phyloP scores from a whole-genome alignment of 64 coral and sea anemone genomes.

The Pachyseris speciosa region DNA sequence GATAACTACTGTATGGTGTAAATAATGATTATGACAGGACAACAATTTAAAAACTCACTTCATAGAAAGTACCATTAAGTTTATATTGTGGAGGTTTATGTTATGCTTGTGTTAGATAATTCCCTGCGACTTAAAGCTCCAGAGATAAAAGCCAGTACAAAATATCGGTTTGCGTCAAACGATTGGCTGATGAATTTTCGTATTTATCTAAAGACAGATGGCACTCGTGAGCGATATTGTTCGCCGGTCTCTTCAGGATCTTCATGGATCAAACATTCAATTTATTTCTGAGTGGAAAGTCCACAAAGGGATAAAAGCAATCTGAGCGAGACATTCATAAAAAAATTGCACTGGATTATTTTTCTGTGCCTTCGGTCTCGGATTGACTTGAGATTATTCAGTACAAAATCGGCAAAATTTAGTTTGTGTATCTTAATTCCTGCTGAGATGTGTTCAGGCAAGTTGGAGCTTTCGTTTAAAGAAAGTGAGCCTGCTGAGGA shows the following conservation, averaged over 20 bases:
- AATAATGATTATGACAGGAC: background rate
- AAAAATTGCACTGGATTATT: too few species aligned
- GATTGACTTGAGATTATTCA: too few species aligned
- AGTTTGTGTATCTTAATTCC: too few species aligned
- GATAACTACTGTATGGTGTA: background rate
- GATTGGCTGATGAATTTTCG: background rate
- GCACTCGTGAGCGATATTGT: background rate
- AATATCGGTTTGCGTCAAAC: background rate
- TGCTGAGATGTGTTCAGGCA: too few species aligned
- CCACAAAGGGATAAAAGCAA: background rate
- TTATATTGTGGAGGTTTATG: background rate
- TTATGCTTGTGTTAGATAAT: too few species aligned
- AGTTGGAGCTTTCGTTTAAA: background rate
- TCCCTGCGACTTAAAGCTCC: too few species aligned
- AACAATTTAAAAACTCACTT: background rate
- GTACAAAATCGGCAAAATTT: too few species aligned
- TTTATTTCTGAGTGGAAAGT: background rate
- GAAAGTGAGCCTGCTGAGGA: background rate
- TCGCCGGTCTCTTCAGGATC: background rate
- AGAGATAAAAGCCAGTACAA: background rate
- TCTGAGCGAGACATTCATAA: background rate
- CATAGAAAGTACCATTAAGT: background rate
- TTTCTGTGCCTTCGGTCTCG: too few species aligned
- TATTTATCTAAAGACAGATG: background rate
- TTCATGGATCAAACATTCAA: background rate